phyloP scores from a whole-genome alignment of 2,113 vertebrate genomes.

The Tringa solitaria region DNA sequence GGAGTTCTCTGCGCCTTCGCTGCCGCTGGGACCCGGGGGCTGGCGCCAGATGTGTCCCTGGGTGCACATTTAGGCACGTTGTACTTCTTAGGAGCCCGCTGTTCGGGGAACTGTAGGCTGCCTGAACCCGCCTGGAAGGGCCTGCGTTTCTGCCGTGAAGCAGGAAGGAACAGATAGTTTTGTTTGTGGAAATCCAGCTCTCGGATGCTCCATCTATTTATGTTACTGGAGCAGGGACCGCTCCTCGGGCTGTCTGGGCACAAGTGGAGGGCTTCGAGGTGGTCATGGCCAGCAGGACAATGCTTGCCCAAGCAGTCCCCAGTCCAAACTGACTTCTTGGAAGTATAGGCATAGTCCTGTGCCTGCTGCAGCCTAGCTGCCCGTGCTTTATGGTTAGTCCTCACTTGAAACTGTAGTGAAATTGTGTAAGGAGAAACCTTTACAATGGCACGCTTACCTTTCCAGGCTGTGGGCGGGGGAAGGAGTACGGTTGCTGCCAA shows the following conservation, averaged over 20 bases:
- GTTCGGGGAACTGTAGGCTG: background rate
- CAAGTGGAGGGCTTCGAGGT: background rate
- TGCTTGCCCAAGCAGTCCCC: background rate
- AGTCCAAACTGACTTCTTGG: background rate
- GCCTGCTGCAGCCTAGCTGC: background rate
- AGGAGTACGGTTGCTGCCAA: background rate
- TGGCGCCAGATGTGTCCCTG: background rate
- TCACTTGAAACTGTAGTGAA: background rate
- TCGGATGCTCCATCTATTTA: background rate
- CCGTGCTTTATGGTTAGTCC: background rate
- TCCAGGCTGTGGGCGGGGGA: background rate
- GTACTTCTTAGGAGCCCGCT: background rate
- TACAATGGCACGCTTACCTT: background rate
- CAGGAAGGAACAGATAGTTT: conserved; percentile 25
- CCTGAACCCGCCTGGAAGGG: background rate
- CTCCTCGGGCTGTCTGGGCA: background rate
- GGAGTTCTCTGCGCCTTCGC: background rate
- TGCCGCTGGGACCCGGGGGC: background rate
- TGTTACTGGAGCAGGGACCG: fast-evolving
- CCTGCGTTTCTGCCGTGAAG: background rate
- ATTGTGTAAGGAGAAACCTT: background rate
- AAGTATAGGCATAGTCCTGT: background rate
- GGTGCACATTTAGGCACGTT: background rate
- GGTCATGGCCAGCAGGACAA: background rate
- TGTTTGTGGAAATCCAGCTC: background rate